Evolutionary conservation across 2,888 invertebrate genomes (phyloP), one percentile per base, ranked within the genome.

Genomic region (Drosophila phalerata): DNA sequence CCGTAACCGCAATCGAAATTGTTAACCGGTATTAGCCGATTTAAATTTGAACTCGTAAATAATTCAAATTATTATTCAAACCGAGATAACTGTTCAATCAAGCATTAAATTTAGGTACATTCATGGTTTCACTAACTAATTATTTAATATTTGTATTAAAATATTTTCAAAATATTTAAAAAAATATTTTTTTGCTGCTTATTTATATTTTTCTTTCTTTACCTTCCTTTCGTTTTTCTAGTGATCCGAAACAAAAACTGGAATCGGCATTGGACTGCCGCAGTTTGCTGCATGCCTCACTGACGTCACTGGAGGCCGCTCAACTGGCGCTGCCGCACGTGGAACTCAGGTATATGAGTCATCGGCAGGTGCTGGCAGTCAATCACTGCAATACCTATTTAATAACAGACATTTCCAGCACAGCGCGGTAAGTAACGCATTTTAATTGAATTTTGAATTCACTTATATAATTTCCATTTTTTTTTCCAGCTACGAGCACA

Each of bases 401-500:
- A 56, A 82, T 93, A 30, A 93, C 92, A 0, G 92, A 93, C 68
- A 89, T 93, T 57, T 91, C 91, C n/a, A 91, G 92, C 76, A 67
- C 84, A 28, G 77, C 83, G 3, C 77, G 91, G 91, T 92, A 69
- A 70, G 53, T 32, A n/a, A 2, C 6, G 13, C n/a, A 42, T 10
- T 10, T 25, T 13, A 37, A 9, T 13, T 32, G 13, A 8, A 13
- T 8, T 37, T 53, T 28, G 2, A 10, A 19, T 13, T 3, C 3
- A 5, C 3, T n/a, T 5, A 22, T 5, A 10, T 6, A 9, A 22
- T 11, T 25, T 3, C 3, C 1, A 13, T n/a, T 10, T 11, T 11
- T 9, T 9, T 22, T 32, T 5, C 13, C 19, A 91, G 92, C n/a
- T 92, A 90, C 56, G 88, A 89, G 37, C 92, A 92, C 62, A 92